A percentile compares a stretch with the other conserved stretches of the same genome.
phyloP scores from a whole-genome alignment of 1,140 invertebrate species.

The Brachionus paranguensis region DNA sequence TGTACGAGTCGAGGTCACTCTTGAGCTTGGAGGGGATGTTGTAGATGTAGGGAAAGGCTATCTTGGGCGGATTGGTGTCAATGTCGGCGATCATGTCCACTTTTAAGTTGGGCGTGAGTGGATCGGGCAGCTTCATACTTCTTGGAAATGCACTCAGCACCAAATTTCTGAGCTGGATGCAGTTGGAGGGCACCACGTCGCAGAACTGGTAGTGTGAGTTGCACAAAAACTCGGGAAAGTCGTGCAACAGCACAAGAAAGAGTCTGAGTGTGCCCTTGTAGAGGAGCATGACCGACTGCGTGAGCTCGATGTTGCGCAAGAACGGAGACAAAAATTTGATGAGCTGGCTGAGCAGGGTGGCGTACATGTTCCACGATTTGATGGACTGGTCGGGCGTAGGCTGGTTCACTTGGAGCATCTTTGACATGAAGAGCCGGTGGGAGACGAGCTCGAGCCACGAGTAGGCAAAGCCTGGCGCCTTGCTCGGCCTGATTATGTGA shows the following conservation, averaged over 20 bases:
- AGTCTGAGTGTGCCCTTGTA: slow-evolving; percentile 82
- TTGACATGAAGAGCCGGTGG: slow-evolving; percentile 87
- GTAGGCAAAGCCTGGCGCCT: slow-evolving; percentile 91
- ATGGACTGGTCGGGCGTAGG: slow-evolving; percentile 6
- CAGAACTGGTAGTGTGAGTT: slow-evolving; percentile 99
- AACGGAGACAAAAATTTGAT: slow-evolving; percentile 95
- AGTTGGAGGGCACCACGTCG: slow-evolving; percentile 96
- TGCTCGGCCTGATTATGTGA: slow-evolving; percentile 68
- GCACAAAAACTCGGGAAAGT: slow-evolving; percentile 97
- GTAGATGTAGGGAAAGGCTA: slow-evolving; percentile 77
- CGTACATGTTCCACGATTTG: slow-evolving; percentile 58
- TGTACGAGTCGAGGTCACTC: slow-evolving; percentile 87
- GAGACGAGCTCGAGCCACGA: slow-evolving; percentile 95
- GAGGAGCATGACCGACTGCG: slow-evolving; percentile 47
- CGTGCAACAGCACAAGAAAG: slow-evolving; percentile 87
- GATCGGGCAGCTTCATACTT: slow-evolving; percentile 94
- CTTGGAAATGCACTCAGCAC: slow-evolving; percentile 94
- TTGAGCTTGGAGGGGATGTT: slow-evolving; percentile 81
- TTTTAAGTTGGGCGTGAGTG: slow-evolving; percentile 84
- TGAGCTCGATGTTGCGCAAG: slow-evolving; percentile 87
- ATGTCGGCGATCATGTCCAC: slow-evolving; percentile 86
- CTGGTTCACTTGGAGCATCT: slow-evolving; percentile 79
- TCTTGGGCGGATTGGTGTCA: slow-evolving; percentile 71
- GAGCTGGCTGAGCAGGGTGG: slow-evolving; percentile 82
- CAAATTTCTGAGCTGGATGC: slow-evolving; percentile 96